A percentile compares a stretch with the other conserved stretches of the same genome.
Evolutionary conservation across 2,113 vertebrate genomes (phyloP).

Genomic region (Dendropsophus ebraccatus): DNA sequence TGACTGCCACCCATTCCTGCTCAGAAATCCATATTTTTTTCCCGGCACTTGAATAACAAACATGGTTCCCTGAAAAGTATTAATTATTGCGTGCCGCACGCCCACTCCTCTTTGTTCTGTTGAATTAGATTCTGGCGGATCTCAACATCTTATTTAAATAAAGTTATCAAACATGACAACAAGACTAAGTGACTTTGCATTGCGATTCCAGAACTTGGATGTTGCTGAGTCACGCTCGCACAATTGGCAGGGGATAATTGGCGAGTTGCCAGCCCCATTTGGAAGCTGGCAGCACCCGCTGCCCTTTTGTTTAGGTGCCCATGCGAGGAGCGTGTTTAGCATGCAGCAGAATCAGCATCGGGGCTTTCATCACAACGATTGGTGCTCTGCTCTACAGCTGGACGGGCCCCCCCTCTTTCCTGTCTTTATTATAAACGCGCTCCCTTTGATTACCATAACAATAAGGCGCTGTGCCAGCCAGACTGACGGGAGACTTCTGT

Average conservation of each 20-base stretch:
- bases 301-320: slow-evolving; percentile 52
- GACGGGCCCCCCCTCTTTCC: not conserved
- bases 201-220: not conserved
- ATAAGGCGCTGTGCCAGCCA: slow-evolving; percentile 33
- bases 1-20: not conserved
- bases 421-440: slow-evolving; percentile 49
- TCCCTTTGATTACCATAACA: slow-evolving; percentile 51
- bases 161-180: slow-evolving; percentile 24
- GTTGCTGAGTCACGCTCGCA: slow-evolving; percentile 37
- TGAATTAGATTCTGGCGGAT: slow-evolving; percentile 30
- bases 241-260: slow-evolving; percentile 22
- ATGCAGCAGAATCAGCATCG: slow-evolving; percentile 39
- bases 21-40: not conserved
- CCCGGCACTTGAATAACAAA: not conserved
- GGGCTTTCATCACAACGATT: slow-evolving; percentile 9
- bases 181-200: slow-evolving; percentile 14
- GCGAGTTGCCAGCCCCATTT: slow-evolving; percentile 39
- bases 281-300: slow-evolving; percentile 43
- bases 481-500: slow-evolving; percentile 33
- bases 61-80: not conserved
- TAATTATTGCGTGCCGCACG: not conserved
- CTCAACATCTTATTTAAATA: slow-evolving; percentile 15
- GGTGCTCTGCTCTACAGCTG: slow-evolving; percentile 34
- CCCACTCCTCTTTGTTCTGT: slow-evolving; percentile 4
- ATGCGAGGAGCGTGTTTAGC: slow-evolving; percentile 48